A percentile compares a stretch with the other conserved stretches of the same genome.
Conservation (phyloP, 2,888 invertebrate genomes). For the Fragum sueziense region DNA sequence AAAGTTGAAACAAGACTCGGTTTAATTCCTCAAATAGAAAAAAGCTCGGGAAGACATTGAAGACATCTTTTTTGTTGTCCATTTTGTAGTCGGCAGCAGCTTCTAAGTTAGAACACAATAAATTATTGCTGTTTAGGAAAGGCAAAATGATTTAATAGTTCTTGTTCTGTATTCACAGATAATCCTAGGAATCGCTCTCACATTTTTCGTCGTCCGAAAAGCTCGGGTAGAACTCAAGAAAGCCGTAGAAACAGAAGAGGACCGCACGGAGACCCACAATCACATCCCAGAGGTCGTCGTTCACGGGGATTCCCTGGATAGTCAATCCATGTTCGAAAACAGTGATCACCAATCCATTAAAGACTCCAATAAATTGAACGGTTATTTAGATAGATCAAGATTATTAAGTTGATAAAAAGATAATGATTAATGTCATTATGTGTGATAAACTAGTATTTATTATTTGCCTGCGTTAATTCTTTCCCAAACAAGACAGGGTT, state of each 20-base stretch:
- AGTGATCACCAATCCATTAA: neutral
- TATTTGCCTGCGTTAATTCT: no score
- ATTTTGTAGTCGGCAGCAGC: no score
- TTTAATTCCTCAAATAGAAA: no score
- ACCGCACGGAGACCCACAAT: neutral
- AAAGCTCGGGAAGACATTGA: no score
- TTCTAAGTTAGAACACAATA: no score
- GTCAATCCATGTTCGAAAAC: neutral
- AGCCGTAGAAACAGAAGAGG: constrained; percentile 66
- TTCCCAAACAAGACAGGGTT: no score
- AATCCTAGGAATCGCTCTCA: constrained; percentile 68
- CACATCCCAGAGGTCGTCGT: constrained; percentile 24
- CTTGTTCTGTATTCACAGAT: constrained; percentile 65
- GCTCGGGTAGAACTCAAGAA: constrained; percentile 73
- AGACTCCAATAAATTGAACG: constrained; percentile 8
- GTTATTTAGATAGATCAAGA: constrained; percentile 12
- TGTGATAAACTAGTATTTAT: no score
- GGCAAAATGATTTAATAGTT: no score
- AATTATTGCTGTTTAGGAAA: no score
- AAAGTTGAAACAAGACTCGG: no score
- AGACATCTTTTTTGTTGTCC: no score
- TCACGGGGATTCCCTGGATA: constrained; percentile 3
- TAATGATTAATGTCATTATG: no score
- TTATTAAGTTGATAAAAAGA: neutral
- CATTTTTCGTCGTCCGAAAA: constrained; percentile 73